Evolutionary conservation across 2,888 invertebrate species (phyloP), one percentile per base, ranked within the genome.

Genomic region (Ophraella communa): DNA sequence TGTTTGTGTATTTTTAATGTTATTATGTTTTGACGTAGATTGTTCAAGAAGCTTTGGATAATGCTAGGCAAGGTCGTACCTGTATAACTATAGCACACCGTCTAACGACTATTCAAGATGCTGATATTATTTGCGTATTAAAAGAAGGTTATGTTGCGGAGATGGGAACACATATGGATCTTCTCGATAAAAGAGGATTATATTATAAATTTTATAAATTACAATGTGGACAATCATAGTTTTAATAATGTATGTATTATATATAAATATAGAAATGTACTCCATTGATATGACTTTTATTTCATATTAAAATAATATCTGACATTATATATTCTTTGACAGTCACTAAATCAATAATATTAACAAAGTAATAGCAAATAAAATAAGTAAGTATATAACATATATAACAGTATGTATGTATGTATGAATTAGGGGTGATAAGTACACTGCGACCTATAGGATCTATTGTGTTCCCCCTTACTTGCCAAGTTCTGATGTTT

Each of bases 41-140:
- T 68, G 95, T 95, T 1, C 95, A 95, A 85, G 91, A 91, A 78
- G 94, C 95, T 0, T 81, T 95, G 57, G 94, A 95, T 78, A 86
- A 86, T 60, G 95, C 94, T 0, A 89, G 90, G 74, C 86, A 87
- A 47, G 94, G 93, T 0, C 86, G 94, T 63, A 95, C 95, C 0
- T 94, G 93, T 67, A 89, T 95, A 42, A 89, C 91, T 71, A 94
- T 95, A 72, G 95, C 95, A 0, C 95, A 95, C 80, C 86, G 95
- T 62, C 83, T 95, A 47, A 92, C 93, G 56, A 94, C 95, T 0
- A 89, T 94, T 56, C 87, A 92, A 68, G 92, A 93, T 77, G 92
- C 93, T 0, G 92, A 95, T 83, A 76, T 85, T 58, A 92, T 92
- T 73, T 90, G 89, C 78, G 91, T 92, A 4, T 81, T 92, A 44